phyloP scores from a whole-genome alignment of 2,113 vertebrate species.

The Peromyscus maniculatus region DNA sequence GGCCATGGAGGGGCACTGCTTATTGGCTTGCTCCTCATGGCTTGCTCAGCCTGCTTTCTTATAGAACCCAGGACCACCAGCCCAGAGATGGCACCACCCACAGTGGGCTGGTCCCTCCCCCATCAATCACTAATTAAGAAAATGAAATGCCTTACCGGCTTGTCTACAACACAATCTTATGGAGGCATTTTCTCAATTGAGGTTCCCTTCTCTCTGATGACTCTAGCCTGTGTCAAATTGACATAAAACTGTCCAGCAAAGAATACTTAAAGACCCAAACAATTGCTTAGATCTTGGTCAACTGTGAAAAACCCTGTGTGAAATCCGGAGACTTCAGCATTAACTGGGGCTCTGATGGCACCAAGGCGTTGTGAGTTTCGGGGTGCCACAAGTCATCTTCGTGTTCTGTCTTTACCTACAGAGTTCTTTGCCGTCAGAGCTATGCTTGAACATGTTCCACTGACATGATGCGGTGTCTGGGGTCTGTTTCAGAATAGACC shows the following conservation, averaged over 20 bases:
- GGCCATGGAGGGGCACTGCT: not conserved
- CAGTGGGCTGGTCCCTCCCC: not conserved
- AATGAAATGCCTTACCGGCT: not conserved
- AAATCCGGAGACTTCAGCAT: not conserved
- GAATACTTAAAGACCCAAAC: not conserved
- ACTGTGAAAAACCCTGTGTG: not conserved
- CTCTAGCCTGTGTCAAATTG: not conserved
- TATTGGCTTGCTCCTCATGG: not conserved
- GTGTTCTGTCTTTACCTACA: not conserved
- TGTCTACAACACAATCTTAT: not conserved
- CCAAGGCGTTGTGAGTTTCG: not conserved
- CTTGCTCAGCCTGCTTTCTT: not conserved
- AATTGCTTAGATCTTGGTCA: not conserved
- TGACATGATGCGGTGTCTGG: not conserved
- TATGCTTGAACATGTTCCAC: not conserved
- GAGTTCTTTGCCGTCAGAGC: constrained; percentile 7
- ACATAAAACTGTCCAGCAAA: not conserved
- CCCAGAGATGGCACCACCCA: not conserved
- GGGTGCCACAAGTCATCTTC: not conserved
- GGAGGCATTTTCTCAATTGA: not conserved
- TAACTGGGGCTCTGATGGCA: not conserved
- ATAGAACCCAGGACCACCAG: not conserved
- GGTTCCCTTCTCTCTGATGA: not conserved
- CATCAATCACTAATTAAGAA: not conserved
- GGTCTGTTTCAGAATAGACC: not conserved